These are phyloP conservation scores for Serinus canaria DNA, from an alignment of 2,113 vertebrate species.

Conservation along the genomic window DNA sequence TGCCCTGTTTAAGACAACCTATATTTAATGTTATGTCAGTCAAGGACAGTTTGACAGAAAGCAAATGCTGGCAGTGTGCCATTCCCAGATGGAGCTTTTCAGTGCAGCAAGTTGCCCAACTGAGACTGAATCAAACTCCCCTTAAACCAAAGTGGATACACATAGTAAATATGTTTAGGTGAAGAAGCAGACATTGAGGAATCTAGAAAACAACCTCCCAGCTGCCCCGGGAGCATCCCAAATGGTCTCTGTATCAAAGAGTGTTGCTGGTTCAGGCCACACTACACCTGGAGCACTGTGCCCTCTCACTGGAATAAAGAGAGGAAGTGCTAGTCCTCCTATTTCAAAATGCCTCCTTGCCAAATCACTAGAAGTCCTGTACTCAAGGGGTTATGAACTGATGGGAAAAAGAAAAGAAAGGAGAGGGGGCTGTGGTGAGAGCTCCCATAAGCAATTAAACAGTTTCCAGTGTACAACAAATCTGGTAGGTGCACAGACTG, in stretches of 20 bases:
- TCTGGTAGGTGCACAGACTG: background rate
- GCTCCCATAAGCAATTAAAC: background rate
- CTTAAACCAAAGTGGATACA: background rate
- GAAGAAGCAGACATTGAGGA: background rate
- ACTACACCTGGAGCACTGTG: background rate
- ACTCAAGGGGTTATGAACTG: background rate
- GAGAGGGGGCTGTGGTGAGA: background rate
- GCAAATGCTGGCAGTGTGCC: background rate
- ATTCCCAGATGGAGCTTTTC: background rate
- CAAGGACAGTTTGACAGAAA: background rate
- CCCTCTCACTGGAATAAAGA: background rate
- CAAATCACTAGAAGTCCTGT: background rate
- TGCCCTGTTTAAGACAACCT: background rate
- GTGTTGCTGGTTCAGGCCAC: background rate
- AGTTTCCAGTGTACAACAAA: background rate
- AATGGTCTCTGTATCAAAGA: background rate
- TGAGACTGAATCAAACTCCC: background rate
- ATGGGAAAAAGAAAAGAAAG: background rate
- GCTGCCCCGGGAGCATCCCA: background rate
- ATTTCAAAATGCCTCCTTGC: background rate
- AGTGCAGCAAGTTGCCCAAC: background rate
- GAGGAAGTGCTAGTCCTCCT: background rate
- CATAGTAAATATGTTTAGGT: background rate
- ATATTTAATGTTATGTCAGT: background rate
- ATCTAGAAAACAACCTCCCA: background rate